phyloP scores from a whole-genome alignment of 2,888 invertebrate genomes.

The Acleris literana region DNA sequence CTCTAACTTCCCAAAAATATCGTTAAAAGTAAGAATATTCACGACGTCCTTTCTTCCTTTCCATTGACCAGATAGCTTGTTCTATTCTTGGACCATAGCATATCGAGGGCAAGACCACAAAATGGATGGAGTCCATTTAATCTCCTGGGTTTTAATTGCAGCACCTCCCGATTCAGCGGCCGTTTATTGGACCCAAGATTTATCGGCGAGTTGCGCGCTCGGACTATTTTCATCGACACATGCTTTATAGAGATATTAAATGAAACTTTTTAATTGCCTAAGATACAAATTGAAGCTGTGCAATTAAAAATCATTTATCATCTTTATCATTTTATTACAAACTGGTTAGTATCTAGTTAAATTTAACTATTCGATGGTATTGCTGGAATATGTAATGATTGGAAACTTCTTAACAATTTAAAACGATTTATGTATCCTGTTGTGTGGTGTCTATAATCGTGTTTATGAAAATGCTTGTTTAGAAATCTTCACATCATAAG shows the following conservation, averaged over 20 bases:
- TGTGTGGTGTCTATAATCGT: no score
- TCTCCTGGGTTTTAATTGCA: constrained; percentile 77
- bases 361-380: neutral
- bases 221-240: constrained; percentile 42
- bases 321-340: neutral
- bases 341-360: neutral
- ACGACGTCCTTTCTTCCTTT: no score
- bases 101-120: constrained; percentile 62
- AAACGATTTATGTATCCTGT: no score
- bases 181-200: constrained; percentile 74
- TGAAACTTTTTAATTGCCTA: constrained; percentile 33
- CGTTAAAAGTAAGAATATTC: no score
- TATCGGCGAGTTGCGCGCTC: constrained; percentile 54
- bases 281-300: constrained; percentile 23
- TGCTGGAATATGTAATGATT: no score
- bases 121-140: constrained; percentile 78
- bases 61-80: constrained; percentile 1
- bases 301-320: constrained; percentile 5
- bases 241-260: constrained; percentile 37
- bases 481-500: no score
- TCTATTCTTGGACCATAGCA: constrained; percentile 42
- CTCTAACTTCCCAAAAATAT: no score
- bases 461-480: no score
- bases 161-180: constrained; percentile 69
- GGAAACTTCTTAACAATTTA: no score